Evolutionary conservation across 2,113 vertebrate genomes (phyloP).

Genomic region (Barnardius zonarius): DNA sequence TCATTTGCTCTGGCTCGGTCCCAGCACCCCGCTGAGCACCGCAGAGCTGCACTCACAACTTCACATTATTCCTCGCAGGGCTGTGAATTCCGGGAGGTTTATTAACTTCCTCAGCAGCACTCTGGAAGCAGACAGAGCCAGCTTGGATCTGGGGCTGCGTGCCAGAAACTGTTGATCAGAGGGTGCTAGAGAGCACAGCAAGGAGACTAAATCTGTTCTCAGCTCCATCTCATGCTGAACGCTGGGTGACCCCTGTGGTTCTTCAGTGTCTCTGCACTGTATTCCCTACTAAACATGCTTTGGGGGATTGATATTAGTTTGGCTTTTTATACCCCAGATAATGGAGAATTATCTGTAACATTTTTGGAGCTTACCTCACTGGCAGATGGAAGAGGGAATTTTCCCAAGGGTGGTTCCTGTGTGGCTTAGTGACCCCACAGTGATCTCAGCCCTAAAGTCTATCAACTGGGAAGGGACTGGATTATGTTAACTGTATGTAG

Average conservation of each 20-base stretch:
- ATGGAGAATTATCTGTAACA: not conserved
- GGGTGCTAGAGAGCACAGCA: not conserved
- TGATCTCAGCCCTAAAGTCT: not conserved
- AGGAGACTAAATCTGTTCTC: not conserved
- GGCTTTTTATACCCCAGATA: not conserved
- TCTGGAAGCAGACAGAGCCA: not conserved
- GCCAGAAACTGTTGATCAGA: conserved; percentile 11
- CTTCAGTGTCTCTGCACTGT: not conserved
- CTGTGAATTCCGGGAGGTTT: conserved; percentile 30
- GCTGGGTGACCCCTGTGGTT: not conserved
- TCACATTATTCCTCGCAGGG: not conserved
- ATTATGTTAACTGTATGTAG: not conserved
- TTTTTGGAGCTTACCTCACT: not conserved
- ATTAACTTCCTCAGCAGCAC: conserved; percentile 32
- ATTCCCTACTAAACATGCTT: not conserved
- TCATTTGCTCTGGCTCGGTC: conserved; percentile 9
- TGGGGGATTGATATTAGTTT: not conserved
- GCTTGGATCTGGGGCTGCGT: not conserved
- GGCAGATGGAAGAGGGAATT: not conserved
- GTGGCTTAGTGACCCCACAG: not conserved
- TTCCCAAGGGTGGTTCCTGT: not conserved
- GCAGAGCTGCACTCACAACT: not conserved
- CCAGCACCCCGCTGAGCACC: not conserved
- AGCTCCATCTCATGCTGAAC: not conserved
- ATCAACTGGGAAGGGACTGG: not conserved